A percentile compares a stretch with the other conserved stretches of the same genome.
These are phyloP conservation scores for Callosobruchus maculatus DNA, from an alignment of 2,888 invertebrate species.

Conservation along the genomic window DNA sequence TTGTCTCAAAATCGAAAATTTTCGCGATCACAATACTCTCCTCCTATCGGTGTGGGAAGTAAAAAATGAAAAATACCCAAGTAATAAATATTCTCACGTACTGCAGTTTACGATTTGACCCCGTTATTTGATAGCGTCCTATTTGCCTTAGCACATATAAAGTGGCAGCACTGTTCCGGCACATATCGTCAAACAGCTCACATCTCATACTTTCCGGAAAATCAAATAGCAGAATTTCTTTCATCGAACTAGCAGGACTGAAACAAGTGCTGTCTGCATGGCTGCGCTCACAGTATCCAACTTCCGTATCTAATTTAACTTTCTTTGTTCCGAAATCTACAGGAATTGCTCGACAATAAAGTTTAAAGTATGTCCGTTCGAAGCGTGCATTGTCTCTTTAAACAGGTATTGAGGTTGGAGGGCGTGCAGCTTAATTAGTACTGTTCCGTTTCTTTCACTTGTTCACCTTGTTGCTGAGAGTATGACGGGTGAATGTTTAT, in stretches of 20 bases:
- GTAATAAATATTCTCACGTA: no score
- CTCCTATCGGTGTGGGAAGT: no score
- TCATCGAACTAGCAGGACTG: neutral
- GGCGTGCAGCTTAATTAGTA: neutral
- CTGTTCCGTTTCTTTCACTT: no score
- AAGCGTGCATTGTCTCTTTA: neutral
- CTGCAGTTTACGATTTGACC: no score
- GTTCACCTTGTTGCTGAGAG: no score
- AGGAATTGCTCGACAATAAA: neutral
- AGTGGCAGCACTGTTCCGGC: neutral
- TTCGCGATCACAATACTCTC: no score
- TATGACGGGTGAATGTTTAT: no score
- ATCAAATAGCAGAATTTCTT: neutral
- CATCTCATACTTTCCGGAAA: neutral
- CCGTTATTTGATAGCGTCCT: no score
- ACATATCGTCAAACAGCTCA: neutral
- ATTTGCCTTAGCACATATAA: no score
- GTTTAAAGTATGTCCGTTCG: neutral
- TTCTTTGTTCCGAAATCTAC: neutral
- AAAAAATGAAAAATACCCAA: no score
- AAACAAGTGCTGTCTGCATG: neutral
- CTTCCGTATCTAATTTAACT: neutral
- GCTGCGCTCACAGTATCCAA: neutral
- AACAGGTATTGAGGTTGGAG: neutral
- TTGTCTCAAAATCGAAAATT: no score